phyloP scores from a whole-genome alignment of 2,797 vertebrate genomes.

The Cossypha dichroa region DNA sequence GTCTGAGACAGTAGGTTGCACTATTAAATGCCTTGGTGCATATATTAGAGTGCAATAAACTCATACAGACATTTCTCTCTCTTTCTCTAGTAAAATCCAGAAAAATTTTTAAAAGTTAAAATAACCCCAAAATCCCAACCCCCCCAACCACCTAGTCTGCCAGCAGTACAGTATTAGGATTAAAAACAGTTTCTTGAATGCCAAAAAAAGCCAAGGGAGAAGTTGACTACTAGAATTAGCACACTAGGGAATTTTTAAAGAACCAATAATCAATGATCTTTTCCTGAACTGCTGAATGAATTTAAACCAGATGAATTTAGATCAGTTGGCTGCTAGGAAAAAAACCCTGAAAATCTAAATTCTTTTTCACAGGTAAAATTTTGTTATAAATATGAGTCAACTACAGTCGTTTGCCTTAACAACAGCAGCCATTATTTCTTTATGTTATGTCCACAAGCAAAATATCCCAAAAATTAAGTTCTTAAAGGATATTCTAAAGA shows the following conservation, averaged over 20 bases:
- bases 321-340: not conserved
- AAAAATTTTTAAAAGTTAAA: not conserved
- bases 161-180: not conserved
- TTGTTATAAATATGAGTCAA: not conserved
- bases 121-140: rapidly evolving
- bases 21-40: not conserved
- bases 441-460: not conserved
- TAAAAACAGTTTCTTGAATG: constrained; percentile 1
- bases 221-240: not conserved
- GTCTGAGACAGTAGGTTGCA: not conserved
- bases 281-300: not conserved
- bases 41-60: not conserved
- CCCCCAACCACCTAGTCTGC: not conserved
- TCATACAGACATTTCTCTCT: not conserved
- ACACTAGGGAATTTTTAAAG: constrained; percentile 38
- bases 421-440: not conserved
- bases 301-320: not conserved
- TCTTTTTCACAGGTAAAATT: not conserved
- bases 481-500: not conserved
- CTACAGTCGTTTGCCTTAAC: not conserved
- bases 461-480: not conserved
- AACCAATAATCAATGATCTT: constrained; percentile 20
- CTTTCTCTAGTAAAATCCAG: not conserved
- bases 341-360: not conserved
- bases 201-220: not conserved